These are phyloP conservation scores for Bombus picipes DNA, from an alignment of 1,140 invertebrate genomes.

Conservation along the genomic window DNA sequence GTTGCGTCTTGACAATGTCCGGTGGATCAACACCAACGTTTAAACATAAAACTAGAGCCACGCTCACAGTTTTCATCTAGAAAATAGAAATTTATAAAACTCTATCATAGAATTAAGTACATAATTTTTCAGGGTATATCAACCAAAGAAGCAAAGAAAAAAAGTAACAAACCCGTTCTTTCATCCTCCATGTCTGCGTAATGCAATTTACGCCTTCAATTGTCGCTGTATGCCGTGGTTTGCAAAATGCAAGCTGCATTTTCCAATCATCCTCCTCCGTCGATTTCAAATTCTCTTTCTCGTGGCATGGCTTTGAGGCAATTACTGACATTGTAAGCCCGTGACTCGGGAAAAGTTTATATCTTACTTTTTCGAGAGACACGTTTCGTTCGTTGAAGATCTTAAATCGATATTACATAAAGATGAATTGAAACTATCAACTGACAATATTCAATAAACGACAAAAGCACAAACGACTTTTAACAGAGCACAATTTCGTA, in stretches of 20 bases:
- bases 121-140: not conserved
- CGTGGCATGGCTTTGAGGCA: conserved; percentile 71
- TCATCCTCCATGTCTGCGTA: conserved; percentile 94
- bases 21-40: conserved; percentile 99
- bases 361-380: not conserved
- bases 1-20: conserved; percentile 98
- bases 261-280: conserved; percentile 83
- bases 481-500: conserved; percentile 46
- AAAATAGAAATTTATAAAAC: conserved; percentile 55
- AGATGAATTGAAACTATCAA: not conserved
- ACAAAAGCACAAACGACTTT: conserved; percentile 15
- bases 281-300: conserved; percentile 60
- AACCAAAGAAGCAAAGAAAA: not conserved
- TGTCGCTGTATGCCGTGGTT: conserved; percentile 88
- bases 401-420: not conserved
- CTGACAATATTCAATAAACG: conserved; percentile 36
- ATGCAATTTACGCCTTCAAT: conserved; percentile 89
- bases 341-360: conserved; percentile 15
- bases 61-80: conserved; percentile 99
- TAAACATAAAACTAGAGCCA: conserved; percentile 97
- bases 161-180: conserved; percentile 89
- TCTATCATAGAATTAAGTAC: not conserved
- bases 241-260: conserved; percentile 86
- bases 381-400: conserved; percentile 3
- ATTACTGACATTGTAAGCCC: conserved; percentile 68